Base-by-base conservation (phyloP, 2,113 vertebrate species). In the Cyphomyrus discorhynchus region DNA sequence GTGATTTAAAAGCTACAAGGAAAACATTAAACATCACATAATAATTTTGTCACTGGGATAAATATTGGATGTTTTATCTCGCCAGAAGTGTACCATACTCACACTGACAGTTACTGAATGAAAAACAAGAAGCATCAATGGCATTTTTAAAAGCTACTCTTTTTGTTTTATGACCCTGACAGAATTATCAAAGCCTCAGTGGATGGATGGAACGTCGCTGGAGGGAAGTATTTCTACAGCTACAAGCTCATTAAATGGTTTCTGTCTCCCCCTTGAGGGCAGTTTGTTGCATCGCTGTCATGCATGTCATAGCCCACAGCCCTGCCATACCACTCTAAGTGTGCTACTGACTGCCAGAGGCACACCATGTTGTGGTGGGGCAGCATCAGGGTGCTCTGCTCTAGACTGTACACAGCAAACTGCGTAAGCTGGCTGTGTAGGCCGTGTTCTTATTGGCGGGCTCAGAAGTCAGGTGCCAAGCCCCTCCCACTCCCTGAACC, bases 31-130 rank as follows among this genome's bases (percentile, higher is more conserved):
- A 89, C 74, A 49, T 21, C 24, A 50, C 47, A 50, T 86, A 47
- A n/a, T 47, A 47, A 45, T 84, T 84, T 47, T 87, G 96, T 95
- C 95, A 96, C 95, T 95, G 95, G 93, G 94, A 97, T 97, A 96
- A 97, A 97, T 97, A 96, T 97, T 96, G 97, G 95, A 97, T 97
- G 96, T 90, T 95, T 96, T 96, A 96, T 96, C 97, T 96, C 96
- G 96, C 97, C 96, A 97, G 96, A 96, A 96, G 96, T 96, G 95
- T 96, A 96, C 96, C 97, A 96, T 96, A 95, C 95, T 96, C 96
- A 95, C 96, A 95, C 96, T 96, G 96, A 96, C 96, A 95, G 94
- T 96, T 95, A 96, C 96, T 95, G 96, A 97, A 97, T 96, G 96
- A 96, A 95, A 91, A 91, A 93, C 91, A 82, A 91, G 74, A 66